phyloP scores from a whole-genome alignment of 2,797 vertebrate genomes.

The Monodelphis domestica region DNA sequence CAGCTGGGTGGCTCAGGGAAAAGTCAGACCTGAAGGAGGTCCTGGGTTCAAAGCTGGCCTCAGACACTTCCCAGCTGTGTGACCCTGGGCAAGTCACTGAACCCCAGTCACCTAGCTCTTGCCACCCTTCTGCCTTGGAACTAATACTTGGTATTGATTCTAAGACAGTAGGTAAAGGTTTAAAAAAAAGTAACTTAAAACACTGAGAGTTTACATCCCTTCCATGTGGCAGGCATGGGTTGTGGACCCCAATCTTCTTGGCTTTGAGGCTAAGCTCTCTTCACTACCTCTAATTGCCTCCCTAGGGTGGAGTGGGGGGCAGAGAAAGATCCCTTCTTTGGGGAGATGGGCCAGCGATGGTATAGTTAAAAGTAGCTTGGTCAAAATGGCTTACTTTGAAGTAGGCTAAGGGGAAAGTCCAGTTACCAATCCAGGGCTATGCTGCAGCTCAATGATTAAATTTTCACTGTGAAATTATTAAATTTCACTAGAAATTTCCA shows the following conservation, averaged over 20 bases:
- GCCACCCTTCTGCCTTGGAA: too few relatives aligned
- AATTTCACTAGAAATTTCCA: too few relatives aligned
- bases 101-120: too few relatives aligned
- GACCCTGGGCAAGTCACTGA: too few relatives aligned
- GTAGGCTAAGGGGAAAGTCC: background rate
- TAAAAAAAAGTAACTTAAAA: background rate
- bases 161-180: too few relatives aligned
- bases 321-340: background rate
- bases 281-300: background rate
- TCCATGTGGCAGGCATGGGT: background rate
- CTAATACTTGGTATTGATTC: too few relatives aligned
- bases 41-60: too few relatives aligned
- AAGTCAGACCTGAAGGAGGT: too few relatives aligned
- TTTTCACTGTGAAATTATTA: too few relatives aligned
- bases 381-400: background rate
- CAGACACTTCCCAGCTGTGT: too few relatives aligned
- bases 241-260: background rate
- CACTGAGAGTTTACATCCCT: background rate
- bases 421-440: background rate
- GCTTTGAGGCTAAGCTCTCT: background rate
- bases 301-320: background rate
- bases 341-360: background rate
- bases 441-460: background rate
- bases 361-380: background rate
- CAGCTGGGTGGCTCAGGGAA: too few relatives aligned